Evolutionary conservation across 2,113 vertebrate genomes (phyloP).

Genomic region (Pseudorhombus dupliciocellatus): DNA sequence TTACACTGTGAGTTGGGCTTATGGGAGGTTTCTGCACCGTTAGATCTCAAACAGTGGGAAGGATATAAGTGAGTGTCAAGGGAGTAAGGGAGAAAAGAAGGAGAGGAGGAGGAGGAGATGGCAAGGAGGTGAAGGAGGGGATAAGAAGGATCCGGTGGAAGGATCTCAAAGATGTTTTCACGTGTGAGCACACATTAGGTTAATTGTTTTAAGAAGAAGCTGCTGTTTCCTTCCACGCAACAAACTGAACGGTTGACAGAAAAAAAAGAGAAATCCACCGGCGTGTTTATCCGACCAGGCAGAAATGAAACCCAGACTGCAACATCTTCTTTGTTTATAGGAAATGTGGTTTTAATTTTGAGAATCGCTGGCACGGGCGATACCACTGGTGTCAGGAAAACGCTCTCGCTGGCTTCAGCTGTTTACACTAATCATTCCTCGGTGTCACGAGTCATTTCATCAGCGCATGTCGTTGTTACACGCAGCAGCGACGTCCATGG

Average conservation of each 20-base stretch:
- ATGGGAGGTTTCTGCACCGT: constrained; percentile 52
- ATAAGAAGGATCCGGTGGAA: constrained; percentile 41
- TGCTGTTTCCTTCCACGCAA: neutral
- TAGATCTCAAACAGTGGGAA: constrained; percentile 63
- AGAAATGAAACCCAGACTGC: constrained; percentile 35
- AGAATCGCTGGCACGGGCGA: constrained; percentile 38
- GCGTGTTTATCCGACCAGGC: constrained; percentile 21
- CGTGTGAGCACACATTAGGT: constrained; percentile 5
- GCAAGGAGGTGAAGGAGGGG: constrained; percentile 45
- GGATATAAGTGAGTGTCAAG: constrained; percentile 54
- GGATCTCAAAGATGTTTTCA: constrained; percentile 13
- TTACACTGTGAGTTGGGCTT: constrained; percentile 55
- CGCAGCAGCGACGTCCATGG: constrained; percentile 36
- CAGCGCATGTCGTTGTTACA: constrained; percentile 26
- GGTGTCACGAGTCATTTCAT: constrained; percentile 45
- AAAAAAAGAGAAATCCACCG: constrained; percentile 17
- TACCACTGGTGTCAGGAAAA: constrained; percentile 41
- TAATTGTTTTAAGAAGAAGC: neutral
- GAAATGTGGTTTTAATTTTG: constrained; percentile 51
- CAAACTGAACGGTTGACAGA: constrained; percentile 22
- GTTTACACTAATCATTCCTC: constrained; percentile 33
- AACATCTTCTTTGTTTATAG: constrained; percentile 27
- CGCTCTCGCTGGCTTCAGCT: constrained; percentile 26
- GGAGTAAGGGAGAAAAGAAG: constrained; percentile 39
- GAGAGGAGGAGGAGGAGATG: constrained; percentile 38